Conservation (phyloP, 2,113 vertebrate species). For the Oenanthe oenanthe region DNA sequence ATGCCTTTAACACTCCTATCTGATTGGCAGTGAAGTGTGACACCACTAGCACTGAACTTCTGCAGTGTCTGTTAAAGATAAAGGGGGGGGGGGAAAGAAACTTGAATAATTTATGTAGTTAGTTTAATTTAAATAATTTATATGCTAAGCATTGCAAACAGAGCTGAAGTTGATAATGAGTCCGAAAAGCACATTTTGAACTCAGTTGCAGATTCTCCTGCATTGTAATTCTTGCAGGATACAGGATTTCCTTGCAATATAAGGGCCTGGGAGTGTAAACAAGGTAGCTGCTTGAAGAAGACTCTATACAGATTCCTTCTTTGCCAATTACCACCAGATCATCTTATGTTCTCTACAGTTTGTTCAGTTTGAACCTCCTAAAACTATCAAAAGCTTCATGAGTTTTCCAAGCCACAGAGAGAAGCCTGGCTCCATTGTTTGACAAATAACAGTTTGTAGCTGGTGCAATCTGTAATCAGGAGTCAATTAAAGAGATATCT, state of each 20-base stretch:
- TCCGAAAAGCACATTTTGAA: constrained; percentile 43
- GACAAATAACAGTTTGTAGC: constrained; percentile 58
- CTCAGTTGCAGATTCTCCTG: constrained; percentile 50
- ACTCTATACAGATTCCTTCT: background rate
- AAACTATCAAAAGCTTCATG: background rate
- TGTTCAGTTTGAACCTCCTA: background rate
- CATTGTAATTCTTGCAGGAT: constrained; percentile 55
- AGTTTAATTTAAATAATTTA: constrained; percentile 75
- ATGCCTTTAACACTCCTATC: background rate
- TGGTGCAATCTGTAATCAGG: constrained; percentile 61
- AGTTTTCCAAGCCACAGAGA: background rate
- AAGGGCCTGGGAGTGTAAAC: constrained; percentile 25
- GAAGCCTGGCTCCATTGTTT: background rate
- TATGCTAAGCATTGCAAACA: constrained; percentile 73
- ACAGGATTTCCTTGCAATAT: constrained; percentile 16
- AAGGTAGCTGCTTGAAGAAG: constrained; percentile 24
- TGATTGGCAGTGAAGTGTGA: constrained; percentile 51
- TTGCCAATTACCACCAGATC: background rate
- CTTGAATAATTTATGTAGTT: constrained; percentile 71
- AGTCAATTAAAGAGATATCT: constrained; percentile 63
- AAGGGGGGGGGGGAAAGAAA: background rate
- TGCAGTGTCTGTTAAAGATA: constrained; percentile 63
- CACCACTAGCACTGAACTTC: constrained; percentile 52
- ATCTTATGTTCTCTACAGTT: background rate
- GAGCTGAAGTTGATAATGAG: constrained; percentile 69